Evolutionary conservation across 2,888 invertebrate genomes (phyloP).

Genomic region (Macrophya alboannulata): DNA sequence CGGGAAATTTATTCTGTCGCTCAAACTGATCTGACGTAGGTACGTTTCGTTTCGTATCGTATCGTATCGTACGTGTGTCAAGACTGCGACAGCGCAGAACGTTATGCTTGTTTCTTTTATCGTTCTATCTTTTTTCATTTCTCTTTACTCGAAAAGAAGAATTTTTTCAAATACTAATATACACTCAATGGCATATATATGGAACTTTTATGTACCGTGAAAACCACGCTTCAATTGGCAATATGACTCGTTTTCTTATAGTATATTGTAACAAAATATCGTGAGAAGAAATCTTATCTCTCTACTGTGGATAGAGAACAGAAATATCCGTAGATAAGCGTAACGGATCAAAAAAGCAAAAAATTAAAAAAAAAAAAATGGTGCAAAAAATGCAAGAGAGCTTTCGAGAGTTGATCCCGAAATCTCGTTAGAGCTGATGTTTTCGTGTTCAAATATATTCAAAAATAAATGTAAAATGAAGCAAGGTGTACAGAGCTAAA

Average conservation of each 20-base stretch:
- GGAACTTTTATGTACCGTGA: too few relatives aligned
- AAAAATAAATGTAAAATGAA: not conserved
- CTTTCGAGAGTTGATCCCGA: not conserved
- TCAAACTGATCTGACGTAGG: slow-evolving; percentile 25
- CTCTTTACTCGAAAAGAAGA: not conserved
- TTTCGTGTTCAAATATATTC: not conserved
- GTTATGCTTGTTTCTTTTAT: not conserved
- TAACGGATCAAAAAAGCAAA: too few relatives aligned
- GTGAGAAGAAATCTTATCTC: too few relatives aligned
- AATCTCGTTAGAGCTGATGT: not conserved
- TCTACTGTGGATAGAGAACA: too few relatives aligned
- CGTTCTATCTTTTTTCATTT: not conserved
- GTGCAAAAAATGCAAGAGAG: not conserved
- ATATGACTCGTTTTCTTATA: too few relatives aligned
- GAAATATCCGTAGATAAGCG: too few relatives aligned
- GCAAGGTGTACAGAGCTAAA: not conserved
- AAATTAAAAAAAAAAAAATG: not conserved
- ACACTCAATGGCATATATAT: too few relatives aligned
- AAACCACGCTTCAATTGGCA: too few relatives aligned
- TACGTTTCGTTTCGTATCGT: not conserved
- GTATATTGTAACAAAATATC: too few relatives aligned
- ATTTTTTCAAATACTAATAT: not conserved
- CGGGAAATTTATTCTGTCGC: slow-evolving; percentile 30
- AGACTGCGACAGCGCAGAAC: not conserved
- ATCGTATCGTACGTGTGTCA: slow-evolving; percentile 6